A percentile compares a stretch with the other conserved stretches of the same genome.
phyloP scores from a whole-genome alignment of 1,140 invertebrate species.

The Dreissena rostriformis region DNA sequence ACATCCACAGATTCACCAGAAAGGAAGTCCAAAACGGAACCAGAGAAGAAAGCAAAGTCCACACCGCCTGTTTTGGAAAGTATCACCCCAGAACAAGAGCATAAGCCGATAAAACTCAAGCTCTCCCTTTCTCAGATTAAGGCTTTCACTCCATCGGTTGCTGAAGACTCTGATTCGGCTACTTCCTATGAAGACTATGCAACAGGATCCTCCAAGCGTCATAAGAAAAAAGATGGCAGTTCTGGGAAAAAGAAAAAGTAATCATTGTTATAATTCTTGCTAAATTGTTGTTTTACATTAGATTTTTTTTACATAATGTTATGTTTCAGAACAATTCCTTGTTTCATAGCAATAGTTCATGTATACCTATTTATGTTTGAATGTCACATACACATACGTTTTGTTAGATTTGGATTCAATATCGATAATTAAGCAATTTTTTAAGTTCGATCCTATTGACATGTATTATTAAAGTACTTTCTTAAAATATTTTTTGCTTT shows the following conservation, averaged over 20 bases:
- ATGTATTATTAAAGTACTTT: neutral
- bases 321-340: no score
- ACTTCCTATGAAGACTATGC: slow-evolving; percentile 39
- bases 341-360: no score
- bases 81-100: slow-evolving; percentile 38
- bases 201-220: slow-evolving; percentile 7
- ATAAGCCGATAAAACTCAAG: slow-evolving; percentile 55
- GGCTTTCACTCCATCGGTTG: slow-evolving; percentile 15
- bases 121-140: slow-evolving; percentile 49
- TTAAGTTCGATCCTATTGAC: no score
- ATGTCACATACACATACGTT: no score
- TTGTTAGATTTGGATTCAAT: no score
- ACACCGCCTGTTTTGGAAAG: slow-evolving; percentile 11
- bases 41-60: slow-evolving; percentile 40
- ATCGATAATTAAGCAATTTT: no score
- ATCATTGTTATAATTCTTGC: no score
- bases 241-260: slow-evolving; percentile 57
- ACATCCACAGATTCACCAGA: slow-evolving; percentile 41
- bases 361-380: no score
- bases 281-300: no score
- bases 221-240: slow-evolving; percentile 53
- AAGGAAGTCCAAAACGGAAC: slow-evolving; percentile 35
- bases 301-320: no score
- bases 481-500: neutral
- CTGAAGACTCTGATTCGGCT: slow-evolving; percentile 45